Evolutionary conservation across 2,113 vertebrate genomes (phyloP).

Genomic region (Leucopsar rothschildi): DNA sequence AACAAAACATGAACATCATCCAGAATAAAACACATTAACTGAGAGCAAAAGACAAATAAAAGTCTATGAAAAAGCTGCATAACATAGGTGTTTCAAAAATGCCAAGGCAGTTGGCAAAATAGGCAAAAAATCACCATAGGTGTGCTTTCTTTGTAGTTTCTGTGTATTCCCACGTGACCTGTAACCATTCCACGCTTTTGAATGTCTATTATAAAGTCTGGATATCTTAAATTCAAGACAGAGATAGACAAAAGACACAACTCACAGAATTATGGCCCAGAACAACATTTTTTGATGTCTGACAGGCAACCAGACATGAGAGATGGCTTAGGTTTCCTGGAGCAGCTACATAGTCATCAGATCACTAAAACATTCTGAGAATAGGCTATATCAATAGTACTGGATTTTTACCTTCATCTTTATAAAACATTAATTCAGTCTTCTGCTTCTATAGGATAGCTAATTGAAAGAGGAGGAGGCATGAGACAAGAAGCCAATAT

Average conservation of each 20-base stretch:
- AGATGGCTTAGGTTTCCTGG: background rate
- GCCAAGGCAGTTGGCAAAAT: background rate
- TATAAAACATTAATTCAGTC: background rate
- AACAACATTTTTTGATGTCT: background rate
- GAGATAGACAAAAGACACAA: background rate
- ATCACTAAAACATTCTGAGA: background rate
- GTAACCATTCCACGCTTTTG: background rate
- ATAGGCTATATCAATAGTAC: background rate
- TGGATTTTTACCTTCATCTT: background rate
- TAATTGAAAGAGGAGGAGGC: background rate
- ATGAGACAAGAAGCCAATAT: background rate
- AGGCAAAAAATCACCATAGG: accelerated
- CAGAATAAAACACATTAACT: background rate
- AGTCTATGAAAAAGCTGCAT: background rate
- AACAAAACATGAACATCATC: background rate
- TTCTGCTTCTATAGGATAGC: background rate
- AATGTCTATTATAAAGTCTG: background rate
- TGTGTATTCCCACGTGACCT: background rate
- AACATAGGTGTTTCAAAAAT: background rate
- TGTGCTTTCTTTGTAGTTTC: background rate
- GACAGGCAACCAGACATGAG: background rate
- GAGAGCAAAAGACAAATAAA: background rate
- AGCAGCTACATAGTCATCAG: background rate
- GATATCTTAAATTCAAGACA: background rate
- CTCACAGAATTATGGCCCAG: background rate